phyloP scores from a whole-genome alignment of 2,888 invertebrate genomes.

The Parasteatoda lunata region DNA sequence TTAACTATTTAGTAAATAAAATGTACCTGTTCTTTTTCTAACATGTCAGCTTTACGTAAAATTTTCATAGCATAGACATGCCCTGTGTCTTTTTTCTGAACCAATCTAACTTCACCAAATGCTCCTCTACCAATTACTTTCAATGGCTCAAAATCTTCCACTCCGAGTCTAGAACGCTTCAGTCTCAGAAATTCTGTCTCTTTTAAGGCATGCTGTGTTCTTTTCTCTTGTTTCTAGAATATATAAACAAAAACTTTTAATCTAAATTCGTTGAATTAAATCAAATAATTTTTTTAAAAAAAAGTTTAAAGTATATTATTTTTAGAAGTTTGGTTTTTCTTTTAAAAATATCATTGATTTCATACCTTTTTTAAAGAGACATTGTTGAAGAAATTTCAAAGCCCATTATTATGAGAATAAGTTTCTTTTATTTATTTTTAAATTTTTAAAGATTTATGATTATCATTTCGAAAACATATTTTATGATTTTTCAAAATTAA shows the following conservation, averaged over 20 bases:
- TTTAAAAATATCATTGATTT: not conserved
- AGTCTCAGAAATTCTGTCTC: constrained; percentile 98
- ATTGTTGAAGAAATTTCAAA: not conserved
- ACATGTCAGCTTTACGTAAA: constrained; percentile 97
- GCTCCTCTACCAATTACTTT: constrained; percentile 84
- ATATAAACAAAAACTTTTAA: not conserved
- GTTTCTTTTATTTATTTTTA: not conserved
- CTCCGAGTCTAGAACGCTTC: constrained; percentile 95
- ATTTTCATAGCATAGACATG: constrained; percentile 99
- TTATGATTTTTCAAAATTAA: too few species aligned
- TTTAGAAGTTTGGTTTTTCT: not conserved
- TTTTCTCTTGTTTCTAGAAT: constrained; percentile 86
- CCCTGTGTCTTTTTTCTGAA: constrained; percentile 99
- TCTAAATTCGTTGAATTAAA: not conserved
- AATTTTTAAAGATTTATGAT: too few species aligned
- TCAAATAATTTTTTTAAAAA: not conserved
- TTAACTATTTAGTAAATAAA: not conserved
- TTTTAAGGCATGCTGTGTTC: constrained; percentile 96
- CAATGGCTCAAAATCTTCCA: constrained; percentile 98
- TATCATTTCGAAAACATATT: too few species aligned
- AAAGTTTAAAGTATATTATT: not conserved
- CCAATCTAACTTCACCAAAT: constrained; percentile 86
- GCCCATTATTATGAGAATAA: not conserved
- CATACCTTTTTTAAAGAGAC: not conserved
- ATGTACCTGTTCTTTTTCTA: constrained; percentile 95